These are phyloP conservation scores for Thymallus thymallus DNA, from an alignment of 2,113 vertebrate genomes.

Conservation along the genomic window DNA sequence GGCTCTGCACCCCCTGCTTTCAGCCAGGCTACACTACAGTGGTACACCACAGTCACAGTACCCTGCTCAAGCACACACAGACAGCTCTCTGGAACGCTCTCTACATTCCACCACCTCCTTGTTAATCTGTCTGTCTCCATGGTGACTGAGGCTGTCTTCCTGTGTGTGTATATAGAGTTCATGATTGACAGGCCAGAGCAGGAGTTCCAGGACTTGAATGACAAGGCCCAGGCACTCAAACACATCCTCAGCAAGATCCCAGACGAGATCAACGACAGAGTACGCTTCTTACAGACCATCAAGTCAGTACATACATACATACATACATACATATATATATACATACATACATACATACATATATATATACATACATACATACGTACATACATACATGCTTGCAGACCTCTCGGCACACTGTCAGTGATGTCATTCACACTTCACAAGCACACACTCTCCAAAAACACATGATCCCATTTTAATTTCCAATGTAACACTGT, in stretches of 20 bases:
- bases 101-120: neutral
- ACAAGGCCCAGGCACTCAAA: slow-evolving; percentile 96
- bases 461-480: too few species aligned
- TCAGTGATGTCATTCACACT: neutral
- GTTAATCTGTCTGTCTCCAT: slow-evolving; percentile 1
- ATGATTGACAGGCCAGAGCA: slow-evolving; percentile 96
- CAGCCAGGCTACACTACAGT: too few species aligned
- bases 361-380: neutral
- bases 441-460: too few species aligned
- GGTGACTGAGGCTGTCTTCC: neutral
- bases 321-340: too few species aligned
- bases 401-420: too few species aligned
- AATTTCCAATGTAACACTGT: neutral
- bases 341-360: too few species aligned
- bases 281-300: slow-evolving; percentile 98
- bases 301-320: slow-evolving; percentile 77
- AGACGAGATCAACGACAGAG: slow-evolving; percentile 98
- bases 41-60: neutral
- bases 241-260: slow-evolving; percentile 99
- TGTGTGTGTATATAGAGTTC: slow-evolving; percentile 77
- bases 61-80: neutral
- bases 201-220: slow-evolving; percentile 97
- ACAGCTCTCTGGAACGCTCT: neutral
- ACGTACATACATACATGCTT: too few species aligned
- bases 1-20: too few species aligned